Percentiles rank a stretch among this genome's conserved stretches.
phyloP scores from a whole-genome alignment of 2,113 vertebrate genomes.

The Lophotis ruficrista region DNA sequence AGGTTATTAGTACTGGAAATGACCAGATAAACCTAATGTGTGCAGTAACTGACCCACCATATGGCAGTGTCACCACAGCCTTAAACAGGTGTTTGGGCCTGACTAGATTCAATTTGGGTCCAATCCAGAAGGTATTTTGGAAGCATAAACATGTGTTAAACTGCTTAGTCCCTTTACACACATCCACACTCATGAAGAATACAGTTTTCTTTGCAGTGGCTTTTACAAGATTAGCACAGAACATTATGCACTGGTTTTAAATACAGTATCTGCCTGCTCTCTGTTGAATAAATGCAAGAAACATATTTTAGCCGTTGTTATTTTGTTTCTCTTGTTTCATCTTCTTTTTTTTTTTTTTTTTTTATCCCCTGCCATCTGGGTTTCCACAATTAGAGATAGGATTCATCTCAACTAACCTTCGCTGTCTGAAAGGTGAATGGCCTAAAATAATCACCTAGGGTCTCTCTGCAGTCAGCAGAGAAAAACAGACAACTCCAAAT shows the following conservation, averaged over 20 bases:
- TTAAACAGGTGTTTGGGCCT: conserved; percentile 43
- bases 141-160: conserved; percentile 2
- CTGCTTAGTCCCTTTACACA: not conserved
- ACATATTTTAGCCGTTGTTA: not conserved
- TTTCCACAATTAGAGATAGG: conserved; percentile 55
- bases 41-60: conserved; percentile 41
- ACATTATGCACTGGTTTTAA: not conserved
- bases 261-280: not conserved
- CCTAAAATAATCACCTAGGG: conserved; percentile 58
- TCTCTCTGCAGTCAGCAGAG: conserved; percentile 44
- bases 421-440: conserved; percentile 61
- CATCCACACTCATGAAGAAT: not conserved
- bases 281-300: not conserved
- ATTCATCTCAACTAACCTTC: conserved; percentile 68
- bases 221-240: not conserved
- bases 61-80: conserved; percentile 31
- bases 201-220: not conserved
- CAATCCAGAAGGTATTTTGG: conserved; percentile 28
- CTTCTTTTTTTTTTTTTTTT: not conserved
- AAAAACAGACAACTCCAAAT: conserved; percentile 42
- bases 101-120: conserved; percentile 48
- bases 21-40: not conserved
- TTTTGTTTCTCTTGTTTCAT: not conserved
- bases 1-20: not conserved
- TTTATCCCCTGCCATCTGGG: conserved; percentile 24